Evolutionary conservation across 2,888 invertebrate genomes (phyloP).

Genomic region (Ashinkailepas kermadecensis): DNA sequence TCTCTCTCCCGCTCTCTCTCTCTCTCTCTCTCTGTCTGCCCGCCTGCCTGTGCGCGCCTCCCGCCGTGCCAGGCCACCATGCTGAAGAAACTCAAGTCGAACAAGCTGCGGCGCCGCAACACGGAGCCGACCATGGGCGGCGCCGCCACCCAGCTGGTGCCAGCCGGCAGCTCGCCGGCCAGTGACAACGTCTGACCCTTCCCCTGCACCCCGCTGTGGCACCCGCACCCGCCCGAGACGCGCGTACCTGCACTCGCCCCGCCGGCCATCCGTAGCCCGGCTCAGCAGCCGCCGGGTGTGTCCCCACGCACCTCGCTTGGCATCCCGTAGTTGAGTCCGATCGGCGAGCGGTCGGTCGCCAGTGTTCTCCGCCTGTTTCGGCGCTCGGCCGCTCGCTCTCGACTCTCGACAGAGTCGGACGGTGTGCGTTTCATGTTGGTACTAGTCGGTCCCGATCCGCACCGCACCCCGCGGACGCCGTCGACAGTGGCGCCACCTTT

Average conservation of each 20-base stretch:
- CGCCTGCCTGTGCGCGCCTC: slow-evolving; percentile 8
- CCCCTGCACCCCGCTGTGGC: slow-evolving; percentile 29
- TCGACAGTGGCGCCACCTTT: background rate
- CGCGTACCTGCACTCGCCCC: background rate
- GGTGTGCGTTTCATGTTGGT: background rate
- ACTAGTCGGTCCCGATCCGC: background rate
- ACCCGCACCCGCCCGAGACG: background rate
- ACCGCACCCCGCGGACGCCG: background rate
- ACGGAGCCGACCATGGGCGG: slow-evolving; percentile 39
- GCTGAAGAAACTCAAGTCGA: slow-evolving; percentile 48
- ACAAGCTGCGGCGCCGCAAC: slow-evolving; percentile 48
- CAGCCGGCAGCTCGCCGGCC: slow-evolving; percentile 3
- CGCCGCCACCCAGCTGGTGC: slow-evolving; percentile 30
- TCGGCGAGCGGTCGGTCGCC: no score
- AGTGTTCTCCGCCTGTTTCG: no score
- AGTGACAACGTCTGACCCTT: slow-evolving; percentile 34
- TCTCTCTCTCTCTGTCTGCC: slow-evolving; percentile 5
- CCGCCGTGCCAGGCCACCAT: slow-evolving; percentile 48
- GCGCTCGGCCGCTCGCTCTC: no score
- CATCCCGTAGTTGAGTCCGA: background rate
- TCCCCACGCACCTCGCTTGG: background rate
- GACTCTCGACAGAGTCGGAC: background rate
- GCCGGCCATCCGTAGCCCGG: slow-evolving; percentile 21
- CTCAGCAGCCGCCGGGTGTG: background rate
- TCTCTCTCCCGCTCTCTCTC: slow-evolving; percentile 31